Evolutionary conservation across 1,140 invertebrate species (phyloP).

Genomic region (Whitmania pigra): DNA sequence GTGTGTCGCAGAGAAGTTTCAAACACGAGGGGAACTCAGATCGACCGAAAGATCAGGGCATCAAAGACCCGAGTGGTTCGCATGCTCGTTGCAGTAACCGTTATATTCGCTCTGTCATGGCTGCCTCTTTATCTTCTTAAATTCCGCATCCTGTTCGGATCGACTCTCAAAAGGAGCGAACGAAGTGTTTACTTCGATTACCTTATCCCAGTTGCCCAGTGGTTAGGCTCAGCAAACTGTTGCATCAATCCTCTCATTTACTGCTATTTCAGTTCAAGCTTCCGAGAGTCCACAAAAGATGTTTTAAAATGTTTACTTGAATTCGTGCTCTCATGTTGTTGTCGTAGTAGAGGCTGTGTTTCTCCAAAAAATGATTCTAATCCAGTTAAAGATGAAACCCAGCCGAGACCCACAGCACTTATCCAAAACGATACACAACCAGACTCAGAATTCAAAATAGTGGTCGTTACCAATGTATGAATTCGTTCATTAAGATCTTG

Average conservation of each 20-base stretch:
- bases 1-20: constrained; percentile 40
- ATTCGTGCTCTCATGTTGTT: too few species aligned
- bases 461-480: too few species aligned
- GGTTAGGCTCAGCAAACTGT: constrained; percentile 25
- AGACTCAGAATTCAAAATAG: too few species aligned
- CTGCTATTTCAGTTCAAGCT: constrained; percentile 24
- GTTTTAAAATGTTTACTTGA: background rate
- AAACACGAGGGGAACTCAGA: constrained; percentile 21
- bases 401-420: too few species aligned
- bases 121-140: constrained; percentile 60
- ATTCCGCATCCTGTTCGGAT: constrained; percentile 16
- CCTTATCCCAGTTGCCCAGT: constrained; percentile 22
- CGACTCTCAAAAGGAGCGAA: background rate
- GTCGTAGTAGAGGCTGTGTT: too few species aligned
- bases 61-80: constrained; percentile 27
- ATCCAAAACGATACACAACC: too few species aligned
- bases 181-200: background rate
- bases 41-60: constrained; percentile 29
- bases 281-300: background rate
- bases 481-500: too few species aligned
- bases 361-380: too few species aligned
- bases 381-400: too few species aligned
- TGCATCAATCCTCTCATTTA: constrained; percentile 25
- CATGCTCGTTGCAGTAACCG: constrained; percentile 82
- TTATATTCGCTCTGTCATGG: constrained; percentile 82